Base-by-base conservation (phyloP, 2,797 vertebrate species). In the Poecilia picta region DNA sequence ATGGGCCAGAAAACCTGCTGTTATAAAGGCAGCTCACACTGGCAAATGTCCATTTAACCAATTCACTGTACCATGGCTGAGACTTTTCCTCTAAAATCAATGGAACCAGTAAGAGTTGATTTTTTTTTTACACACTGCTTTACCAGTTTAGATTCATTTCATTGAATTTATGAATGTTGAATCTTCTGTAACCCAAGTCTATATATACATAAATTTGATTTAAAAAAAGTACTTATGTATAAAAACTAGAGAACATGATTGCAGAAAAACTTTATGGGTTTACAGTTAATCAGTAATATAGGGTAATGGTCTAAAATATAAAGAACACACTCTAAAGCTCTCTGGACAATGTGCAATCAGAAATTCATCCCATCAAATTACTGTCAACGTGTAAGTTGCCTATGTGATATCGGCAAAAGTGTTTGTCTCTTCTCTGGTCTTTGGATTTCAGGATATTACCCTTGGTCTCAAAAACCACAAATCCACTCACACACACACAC, bases 381-480 rank as follows among this genome's bases (percentile, higher is more conserved):
- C 12, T 77, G 31, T 74, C 2, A 2, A 13, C 7, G 18, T 28
- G 41, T 57, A 57, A 82, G 45, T 70, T 49, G 20, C 49, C 12
- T n/a, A 16, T 47, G 28, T 76, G 59, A 68, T 41, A 55, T 6
- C 2, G 33, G 53, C 45, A 47, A 46, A 47, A 20, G 25, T 18
- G 8, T 68, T 23, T 8, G 15, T 33, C 62, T 51, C 73, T 75
- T 75, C 12, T 81, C 45, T 47, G 20, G 8, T 55, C 33, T 78
- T 85, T 80, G 57, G 6, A 71, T 70, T 43, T n/a, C 39, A 45
- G 66, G 39, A 45, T 71, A 28, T 71, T 41, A 71, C 39, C 41
- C 41, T 43, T 1, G 12, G 41, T 45, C 41, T 43, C 39, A 71
- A 71, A 71, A 71, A 3, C 41, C 41, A 71, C 18, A 45, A 64